Conservation (phyloP, 2,113 vertebrate genomes). For the Pseudorectes ferrugineus region DNA sequence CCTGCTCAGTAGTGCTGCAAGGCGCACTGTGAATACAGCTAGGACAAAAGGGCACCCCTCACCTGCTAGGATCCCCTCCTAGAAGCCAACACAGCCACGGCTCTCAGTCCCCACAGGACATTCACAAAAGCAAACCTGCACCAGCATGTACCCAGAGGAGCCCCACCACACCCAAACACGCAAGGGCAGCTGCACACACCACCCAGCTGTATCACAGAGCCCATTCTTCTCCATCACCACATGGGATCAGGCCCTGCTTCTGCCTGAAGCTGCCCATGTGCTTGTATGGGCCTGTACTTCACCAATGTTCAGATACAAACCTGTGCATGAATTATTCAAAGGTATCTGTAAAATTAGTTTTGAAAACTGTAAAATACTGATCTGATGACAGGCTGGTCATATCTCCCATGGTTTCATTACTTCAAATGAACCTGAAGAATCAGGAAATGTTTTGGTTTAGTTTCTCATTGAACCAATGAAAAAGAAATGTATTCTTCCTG, state of each 20-base stretch:
- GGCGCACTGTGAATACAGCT: fast-evolving
- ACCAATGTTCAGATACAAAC: background rate
- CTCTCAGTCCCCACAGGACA: background rate
- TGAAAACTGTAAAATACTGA: background rate
- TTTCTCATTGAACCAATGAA: background rate
- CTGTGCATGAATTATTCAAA: background rate
- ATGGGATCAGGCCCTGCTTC: background rate
- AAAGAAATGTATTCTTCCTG: background rate
- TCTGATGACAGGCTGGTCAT: background rate
- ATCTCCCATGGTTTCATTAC: background rate
- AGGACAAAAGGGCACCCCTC: background rate
- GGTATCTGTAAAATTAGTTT: background rate
- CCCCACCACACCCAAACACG: background rate
- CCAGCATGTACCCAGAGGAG: background rate
- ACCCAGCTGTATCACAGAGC: background rate
- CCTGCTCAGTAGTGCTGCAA: background rate
- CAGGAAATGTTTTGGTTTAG: background rate
- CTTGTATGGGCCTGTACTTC: constrained; percentile 1
- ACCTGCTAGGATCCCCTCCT: background rate
- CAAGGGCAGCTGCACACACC: background rate
- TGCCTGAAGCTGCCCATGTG: background rate
- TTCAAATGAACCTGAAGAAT: background rate
- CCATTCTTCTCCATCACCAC: background rate
- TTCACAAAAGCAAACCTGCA: background rate
- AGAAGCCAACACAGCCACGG: fast-evolving